phyloP scores from a whole-genome alignment of 2,888 invertebrate species.

The Danaus chrysippus region DNA sequence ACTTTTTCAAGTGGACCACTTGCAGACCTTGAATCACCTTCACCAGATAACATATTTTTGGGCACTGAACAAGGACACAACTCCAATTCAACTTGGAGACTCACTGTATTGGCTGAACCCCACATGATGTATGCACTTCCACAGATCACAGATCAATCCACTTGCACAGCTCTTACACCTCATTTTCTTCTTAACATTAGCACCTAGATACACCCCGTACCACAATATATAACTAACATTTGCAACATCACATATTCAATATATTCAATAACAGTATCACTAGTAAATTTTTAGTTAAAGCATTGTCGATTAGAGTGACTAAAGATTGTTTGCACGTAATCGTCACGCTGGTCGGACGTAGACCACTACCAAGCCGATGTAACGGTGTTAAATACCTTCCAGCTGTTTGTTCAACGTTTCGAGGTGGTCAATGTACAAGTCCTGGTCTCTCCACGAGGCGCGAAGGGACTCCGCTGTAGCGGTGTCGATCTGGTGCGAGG shows the following conservation, averaged over 20 bases:
- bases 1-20: slow-evolving; percentile 57
- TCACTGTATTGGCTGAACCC: slow-evolving; percentile 39
- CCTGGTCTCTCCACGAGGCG: slow-evolving; percentile 86
- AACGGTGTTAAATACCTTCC: slow-evolving; percentile 85
- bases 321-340: slow-evolving; percentile 55
- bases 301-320: slow-evolving; percentile 75
- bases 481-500: slow-evolving; percentile 82
- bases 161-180: slow-evolving; percentile 55
- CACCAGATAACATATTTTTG: slow-evolving; percentile 34
- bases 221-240: slow-evolving; percentile 65
- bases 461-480: slow-evolving; percentile 82
- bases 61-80: slow-evolving; percentile 57
- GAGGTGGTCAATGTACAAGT: slow-evolving; percentile 86
- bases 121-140: slow-evolving; percentile 47
- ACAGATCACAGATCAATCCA: slow-evolving; percentile 65
- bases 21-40: slow-evolving; percentile 40
- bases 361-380: slow-evolving; percentile 71
- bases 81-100: slow-evolving; percentile 47
- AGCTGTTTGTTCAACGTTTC: slow-evolving; percentile 86
- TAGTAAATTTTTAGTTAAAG: slow-evolving; percentile 73
- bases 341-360: slow-evolving; percentile 55
- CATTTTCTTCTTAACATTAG: slow-evolving; percentile 53
- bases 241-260: slow-evolving; percentile 58
- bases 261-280: slow-evolving; percentile 63
- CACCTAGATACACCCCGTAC: slow-evolving; percentile 73